Percentiles rank a stretch among this genome's conserved stretches.
phyloP scores from a whole-genome alignment of 2,797 vertebrate species.

The Chanos chanos region DNA sequence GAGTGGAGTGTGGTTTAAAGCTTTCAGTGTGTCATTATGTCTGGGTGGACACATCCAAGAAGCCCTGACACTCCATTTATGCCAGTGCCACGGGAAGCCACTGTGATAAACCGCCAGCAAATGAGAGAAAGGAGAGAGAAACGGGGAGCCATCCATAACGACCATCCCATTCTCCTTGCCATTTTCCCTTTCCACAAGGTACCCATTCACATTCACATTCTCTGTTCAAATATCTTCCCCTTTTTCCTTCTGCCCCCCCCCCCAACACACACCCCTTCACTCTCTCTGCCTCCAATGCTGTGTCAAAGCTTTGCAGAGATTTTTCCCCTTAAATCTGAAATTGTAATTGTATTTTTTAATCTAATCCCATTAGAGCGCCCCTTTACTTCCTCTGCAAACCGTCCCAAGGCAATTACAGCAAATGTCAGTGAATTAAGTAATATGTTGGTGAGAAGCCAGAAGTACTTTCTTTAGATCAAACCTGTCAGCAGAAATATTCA shows the following conservation, averaged over 20 bases:
- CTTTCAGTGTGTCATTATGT: slow-evolving; percentile 94
- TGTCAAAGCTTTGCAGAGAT: slow-evolving; percentile 51
- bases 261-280: no score
- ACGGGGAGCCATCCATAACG: slow-evolving; percentile 48
- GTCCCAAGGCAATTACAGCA: slow-evolving; percentile 73
- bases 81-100: slow-evolving; percentile 59
- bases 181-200: slow-evolving; percentile 30
- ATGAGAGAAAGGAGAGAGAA: slow-evolving; percentile 33
- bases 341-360: slow-evolving; percentile 76
- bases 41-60: slow-evolving; percentile 83
- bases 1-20: slow-evolving; percentile 78
- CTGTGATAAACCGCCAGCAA: slow-evolving; percentile 56
- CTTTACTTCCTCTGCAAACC: slow-evolving; percentile 63
- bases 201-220: slow-evolving; percentile 42
- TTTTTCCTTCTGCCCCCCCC: slow-evolving; percentile 1
- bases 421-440: slow-evolving; percentile 81
- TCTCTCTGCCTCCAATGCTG: slow-evolving; percentile 6
- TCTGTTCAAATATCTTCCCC: slow-evolving; percentile 26
- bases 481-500: slow-evolving; percentile 71
- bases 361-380: slow-evolving; percentile 74
- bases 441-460: slow-evolving; percentile 71
- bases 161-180: slow-evolving; percentile 11
- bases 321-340: slow-evolving; percentile 65
- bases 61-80: slow-evolving; percentile 61
- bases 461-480: slow-evolving; percentile 62